A percentile compares a stretch with the other conserved stretches of the same genome.
phyloP scores from a whole-genome alignment of 2,797 vertebrate genomes.

The Ciconia nigra region DNA sequence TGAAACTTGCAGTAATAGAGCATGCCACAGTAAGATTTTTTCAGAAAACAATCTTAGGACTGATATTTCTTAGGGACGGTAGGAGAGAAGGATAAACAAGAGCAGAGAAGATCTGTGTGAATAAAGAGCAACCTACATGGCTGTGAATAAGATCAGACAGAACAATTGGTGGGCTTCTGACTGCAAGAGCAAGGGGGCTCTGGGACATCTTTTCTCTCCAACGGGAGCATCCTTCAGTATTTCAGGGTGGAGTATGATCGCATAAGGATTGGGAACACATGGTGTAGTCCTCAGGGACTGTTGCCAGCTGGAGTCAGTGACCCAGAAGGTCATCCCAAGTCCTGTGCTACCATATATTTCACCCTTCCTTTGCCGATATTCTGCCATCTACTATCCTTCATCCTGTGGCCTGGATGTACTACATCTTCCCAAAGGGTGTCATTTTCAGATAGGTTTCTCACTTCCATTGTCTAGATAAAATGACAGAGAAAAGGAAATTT shows the following conservation, averaged over 20 bases:
- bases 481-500: background rate
- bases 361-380: background rate
- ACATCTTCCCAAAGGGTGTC: fast-evolving
- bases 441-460: background rate
- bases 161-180: background rate
- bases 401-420: background rate
- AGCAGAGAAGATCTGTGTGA: background rate
- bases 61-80: background rate
- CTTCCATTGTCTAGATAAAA: background rate
- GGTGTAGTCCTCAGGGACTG: background rate
- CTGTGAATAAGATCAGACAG: background rate
- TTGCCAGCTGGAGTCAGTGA: background rate
- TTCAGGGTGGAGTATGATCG: background rate
- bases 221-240: background rate
- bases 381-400: background rate
- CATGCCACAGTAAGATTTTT: background rate
- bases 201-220: background rate
- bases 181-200: background rate
- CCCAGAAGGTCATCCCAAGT: background rate
- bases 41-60: background rate
- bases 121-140: background rate
- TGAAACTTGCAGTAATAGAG: background rate
- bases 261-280: background rate
- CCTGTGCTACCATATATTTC: background rate
- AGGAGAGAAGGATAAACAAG: background rate